Conservation (phyloP, 2,113 vertebrate species). For the Vombatus ursinus region DNA sequence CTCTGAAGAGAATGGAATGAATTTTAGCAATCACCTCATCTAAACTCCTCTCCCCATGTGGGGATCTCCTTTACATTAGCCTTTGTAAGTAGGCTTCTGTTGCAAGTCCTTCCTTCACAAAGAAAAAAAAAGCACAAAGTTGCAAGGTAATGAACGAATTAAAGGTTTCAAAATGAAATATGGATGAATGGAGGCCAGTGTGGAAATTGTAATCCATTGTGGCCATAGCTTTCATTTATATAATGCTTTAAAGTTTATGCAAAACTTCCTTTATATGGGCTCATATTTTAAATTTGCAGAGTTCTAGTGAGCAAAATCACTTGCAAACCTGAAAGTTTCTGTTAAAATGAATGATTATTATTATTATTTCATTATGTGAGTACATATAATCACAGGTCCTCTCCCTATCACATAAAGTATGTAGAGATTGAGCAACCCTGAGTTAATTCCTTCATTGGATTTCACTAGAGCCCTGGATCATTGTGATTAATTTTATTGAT, state of each 20-base stretch:
- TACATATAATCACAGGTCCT: background rate
- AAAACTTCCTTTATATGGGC: background rate
- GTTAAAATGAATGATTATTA: background rate
- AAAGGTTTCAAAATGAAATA: background rate
- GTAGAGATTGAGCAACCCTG: background rate
- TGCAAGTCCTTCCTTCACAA: background rate
- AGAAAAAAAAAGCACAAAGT: background rate
- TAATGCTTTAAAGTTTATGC: background rate
- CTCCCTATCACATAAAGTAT: background rate
- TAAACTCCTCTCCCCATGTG: background rate
- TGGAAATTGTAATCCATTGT: background rate
- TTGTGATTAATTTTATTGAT: conserved; percentile 38
- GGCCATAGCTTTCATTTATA: background rate
- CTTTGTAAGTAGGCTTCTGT: background rate
- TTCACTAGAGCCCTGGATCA: conserved; percentile 45
- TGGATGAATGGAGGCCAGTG: background rate
- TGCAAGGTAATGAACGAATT: background rate
- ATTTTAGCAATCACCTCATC: background rate
- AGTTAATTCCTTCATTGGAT: background rate
- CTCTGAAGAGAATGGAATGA: background rate
- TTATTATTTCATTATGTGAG: background rate
- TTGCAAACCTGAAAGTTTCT: background rate
- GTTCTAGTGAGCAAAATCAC: background rate
- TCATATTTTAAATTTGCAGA: background rate
- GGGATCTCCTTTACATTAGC: background rate